Base-by-base conservation (phyloP, 2,113 vertebrate genomes). In the Panthera leo region DNA sequence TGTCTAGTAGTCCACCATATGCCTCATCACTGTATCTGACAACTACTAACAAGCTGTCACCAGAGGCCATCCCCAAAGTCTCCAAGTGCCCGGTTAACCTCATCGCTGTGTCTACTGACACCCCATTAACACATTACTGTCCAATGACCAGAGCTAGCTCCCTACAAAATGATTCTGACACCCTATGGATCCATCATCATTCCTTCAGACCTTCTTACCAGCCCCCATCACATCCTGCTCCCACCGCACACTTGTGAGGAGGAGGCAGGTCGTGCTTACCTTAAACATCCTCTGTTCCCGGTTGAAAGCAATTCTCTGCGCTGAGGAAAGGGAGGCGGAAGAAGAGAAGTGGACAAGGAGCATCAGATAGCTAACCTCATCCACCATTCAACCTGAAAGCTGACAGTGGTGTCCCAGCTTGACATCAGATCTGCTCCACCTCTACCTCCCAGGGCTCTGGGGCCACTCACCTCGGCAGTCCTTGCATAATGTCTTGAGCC, bases 251-350 rank as follows among this genome's bases (percentile, higher is more conserved):
- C 25, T 15, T 84, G 7, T 93, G 16, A 79, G 7, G 42, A 94
- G 42, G 11, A 78, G 78, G 86, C 23, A 68, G 21, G 10, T 2
- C 11, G 9, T 31, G 68, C 94, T 96, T 97, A 99, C 98, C 98
- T 98, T 98, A 95, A 97, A 98, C 91, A 93, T 98, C 85, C 98
- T 98, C 96, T 98, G 98, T 23, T 98, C 98, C 36, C 98, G 94
- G 95, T 98, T 98, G 96, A 98, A 98, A 80, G 98, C 98, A 95
- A 98, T 98, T 95, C 98, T 98, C 96, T 97, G 98, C 13, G 98
- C 98, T 99, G 70, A 2, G 51, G 53, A 29, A 9, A 45, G 23
- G 31, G 36, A 82, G 12, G 45, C 2, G 15, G 63, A 39, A 36
- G 6, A 39, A 92, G 29, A 97, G 9, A 88, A 93, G 39, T 25